A percentile compares a stretch with the other conserved stretches of the same genome.
Evolutionary conservation across 2,113 vertebrate species (phyloP).

Genomic region (Anguilla japonica): DNA sequence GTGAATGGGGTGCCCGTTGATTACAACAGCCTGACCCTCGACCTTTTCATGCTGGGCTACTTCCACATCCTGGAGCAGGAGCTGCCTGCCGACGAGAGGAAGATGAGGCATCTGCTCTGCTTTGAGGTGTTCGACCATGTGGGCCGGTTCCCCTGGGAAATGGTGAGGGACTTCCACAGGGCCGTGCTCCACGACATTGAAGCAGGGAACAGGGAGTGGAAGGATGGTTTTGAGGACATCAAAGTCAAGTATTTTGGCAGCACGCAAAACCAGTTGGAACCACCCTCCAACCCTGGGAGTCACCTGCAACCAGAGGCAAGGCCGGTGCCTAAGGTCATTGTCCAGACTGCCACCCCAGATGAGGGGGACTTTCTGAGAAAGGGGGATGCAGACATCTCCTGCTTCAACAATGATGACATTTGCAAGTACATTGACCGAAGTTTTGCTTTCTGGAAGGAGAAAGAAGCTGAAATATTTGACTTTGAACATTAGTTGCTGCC

Average conservation of each 20-base stretch:
- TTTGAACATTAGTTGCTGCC: constrained; percentile 64
- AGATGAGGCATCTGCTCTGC: constrained; percentile 88
- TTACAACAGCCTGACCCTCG: constrained; percentile 83
- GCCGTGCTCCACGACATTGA: constrained; percentile 87
- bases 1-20: constrained; percentile 70
- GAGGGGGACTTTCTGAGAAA: constrained; percentile 35
- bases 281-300: constrained; percentile 41
- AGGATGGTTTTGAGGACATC: constrained; percentile 89
- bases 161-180: constrained; percentile 84
- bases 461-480: constrained; percentile 91
- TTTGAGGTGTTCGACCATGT: constrained; percentile 95
- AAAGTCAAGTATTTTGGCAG: constrained; percentile 83
- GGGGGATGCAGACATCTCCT: constrained; percentile 57
- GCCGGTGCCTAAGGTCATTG: constrained; percentile 58
- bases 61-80: constrained; percentile 93
- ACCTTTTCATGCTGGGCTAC: constrained; percentile 97
- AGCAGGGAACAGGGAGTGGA: constrained; percentile 82
- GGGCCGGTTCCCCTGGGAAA: constrained; percentile 83
- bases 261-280: constrained; percentile 27
- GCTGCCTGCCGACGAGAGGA: constrained; percentile 83
- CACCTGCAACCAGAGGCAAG: constrained; percentile 46
- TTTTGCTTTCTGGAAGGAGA: constrained; percentile 98
- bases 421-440: constrained; percentile 92
- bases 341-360: constrained; percentile 58
- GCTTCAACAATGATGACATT: constrained; percentile 81